Evolutionary conservation across 2,888 invertebrate species (phyloP).

Genomic region (Branchellion lobata): DNA sequence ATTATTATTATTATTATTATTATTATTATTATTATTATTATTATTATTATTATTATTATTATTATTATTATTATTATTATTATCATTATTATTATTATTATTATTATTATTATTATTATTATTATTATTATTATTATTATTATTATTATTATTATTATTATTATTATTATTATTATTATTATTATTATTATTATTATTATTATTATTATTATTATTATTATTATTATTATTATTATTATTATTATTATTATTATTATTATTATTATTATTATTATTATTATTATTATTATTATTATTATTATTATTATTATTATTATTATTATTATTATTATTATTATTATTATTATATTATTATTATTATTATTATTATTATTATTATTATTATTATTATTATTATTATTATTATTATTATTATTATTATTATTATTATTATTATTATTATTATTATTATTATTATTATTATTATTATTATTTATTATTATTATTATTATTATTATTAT

Average conservation of each 20-base stretch:
- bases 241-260: neutral
- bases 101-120: slow-evolving; percentile 1
- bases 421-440: no score
- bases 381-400: no score
- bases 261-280: no score
- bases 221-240: neutral
- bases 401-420: no score
- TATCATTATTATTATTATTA: slow-evolving; percentile 1
- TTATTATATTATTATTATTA: no score
- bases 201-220: slow-evolving; percentile 6
- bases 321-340: no score
- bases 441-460: no score
- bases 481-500: no score
- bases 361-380: no score
- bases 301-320: no score
- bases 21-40: slow-evolving; percentile 6
- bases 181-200: slow-evolving; percentile 1
- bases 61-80: neutral
- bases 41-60: slow-evolving; percentile 1
- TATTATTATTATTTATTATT: no score
- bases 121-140: neutral
- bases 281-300: no score
- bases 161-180: neutral
- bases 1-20: slow-evolving; percentile 5
- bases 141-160: slow-evolving; percentile 1